A percentile compares a stretch with the other conserved stretches of the same genome.
Evolutionary conservation across 2,888 invertebrate species (phyloP).

Genomic region (Macaria liturata): DNA sequence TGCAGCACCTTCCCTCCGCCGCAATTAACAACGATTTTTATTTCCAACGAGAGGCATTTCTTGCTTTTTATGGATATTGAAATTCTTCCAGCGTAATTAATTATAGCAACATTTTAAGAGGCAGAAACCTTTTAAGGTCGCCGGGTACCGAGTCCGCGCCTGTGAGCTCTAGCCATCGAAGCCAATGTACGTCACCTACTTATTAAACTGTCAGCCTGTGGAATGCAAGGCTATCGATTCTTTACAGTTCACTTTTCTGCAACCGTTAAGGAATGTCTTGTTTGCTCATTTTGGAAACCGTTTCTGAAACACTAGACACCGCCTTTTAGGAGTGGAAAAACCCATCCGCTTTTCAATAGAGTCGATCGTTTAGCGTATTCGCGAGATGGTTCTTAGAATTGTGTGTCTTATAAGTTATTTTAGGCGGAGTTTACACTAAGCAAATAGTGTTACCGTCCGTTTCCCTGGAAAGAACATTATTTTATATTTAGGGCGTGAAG

Average conservation of each 20-base stretch:
- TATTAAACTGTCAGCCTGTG: conserved; percentile 4
- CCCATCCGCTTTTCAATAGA: conserved; percentile 11
- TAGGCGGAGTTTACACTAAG: conserved; percentile 23
- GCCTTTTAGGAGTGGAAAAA: conserved; percentile 12
- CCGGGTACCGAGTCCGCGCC: conserved; percentile 1
- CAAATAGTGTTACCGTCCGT: conserved; percentile 24
- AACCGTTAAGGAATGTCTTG: conserved; percentile 10
- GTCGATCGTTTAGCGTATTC: conserved; percentile 17
- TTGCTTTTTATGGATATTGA: conserved; percentile 21
- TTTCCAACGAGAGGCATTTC: conserved; percentile 18
- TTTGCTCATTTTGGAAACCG: conserved; percentile 12
- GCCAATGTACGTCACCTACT: conserved; percentile 2
- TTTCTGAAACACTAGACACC: not conserved
- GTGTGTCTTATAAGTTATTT: conserved; percentile 8
- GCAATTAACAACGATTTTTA: conserved; percentile 39
- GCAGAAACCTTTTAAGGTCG: conserved; percentile 20
- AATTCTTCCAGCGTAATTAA: conserved; percentile 17
- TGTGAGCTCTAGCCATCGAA: conserved; percentile 6
- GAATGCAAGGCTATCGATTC: conserved; percentile 17
- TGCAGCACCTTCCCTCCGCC: conserved; percentile 11
- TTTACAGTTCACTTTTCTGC: conserved; percentile 12
- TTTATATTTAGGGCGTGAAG: conserved; percentile 45
- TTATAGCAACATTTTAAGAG: conserved; percentile 18
- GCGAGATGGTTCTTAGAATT: conserved; percentile 21
- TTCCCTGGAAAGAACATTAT: conserved; percentile 23